These are phyloP conservation scores for Copidosoma floridanum DNA, from an alignment of 1,140 invertebrate species.

Conservation along the genomic window DNA sequence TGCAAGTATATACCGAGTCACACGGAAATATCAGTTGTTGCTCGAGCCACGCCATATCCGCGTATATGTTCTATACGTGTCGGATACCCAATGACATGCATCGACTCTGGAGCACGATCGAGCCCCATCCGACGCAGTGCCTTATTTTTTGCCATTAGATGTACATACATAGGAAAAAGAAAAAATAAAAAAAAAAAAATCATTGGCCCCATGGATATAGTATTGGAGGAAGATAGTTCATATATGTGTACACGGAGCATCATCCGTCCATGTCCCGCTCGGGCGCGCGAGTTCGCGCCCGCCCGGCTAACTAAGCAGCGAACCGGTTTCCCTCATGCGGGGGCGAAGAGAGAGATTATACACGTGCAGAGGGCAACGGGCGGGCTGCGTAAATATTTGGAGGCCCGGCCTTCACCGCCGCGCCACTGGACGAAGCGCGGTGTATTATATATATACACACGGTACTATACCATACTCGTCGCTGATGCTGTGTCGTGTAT, in stretches of 20 bases:
- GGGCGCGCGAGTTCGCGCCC: not conserved
- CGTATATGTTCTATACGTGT: not conserved
- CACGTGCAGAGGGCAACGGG: conserved; percentile 6
- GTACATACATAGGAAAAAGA: not conserved
- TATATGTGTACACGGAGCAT: too few species aligned
- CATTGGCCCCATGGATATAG: too few species aligned
- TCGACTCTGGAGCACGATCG: not conserved
- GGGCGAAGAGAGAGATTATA: too few species aligned
- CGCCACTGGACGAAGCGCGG: too few species aligned
- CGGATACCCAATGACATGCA: not conserved
- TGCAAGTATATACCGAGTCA: not conserved
- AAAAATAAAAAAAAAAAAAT: too few species aligned
- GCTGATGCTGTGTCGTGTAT: conserved; percentile 1
- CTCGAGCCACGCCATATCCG: not conserved
- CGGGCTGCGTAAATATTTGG: not conserved
- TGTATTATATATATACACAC: not conserved
- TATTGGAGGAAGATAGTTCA: too few species aligned
- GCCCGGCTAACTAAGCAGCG: not conserved
- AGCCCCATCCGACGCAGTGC: too few species aligned
- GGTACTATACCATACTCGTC: too few species aligned
- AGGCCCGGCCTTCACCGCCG: too few species aligned
- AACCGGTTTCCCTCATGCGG: not conserved
- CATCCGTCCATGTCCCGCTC: not conserved
- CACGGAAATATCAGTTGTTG: conserved; percentile 8
- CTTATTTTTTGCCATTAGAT: not conserved